These are phyloP conservation scores for Malurus cyaneus DNA, from an alignment of 2,113 vertebrate species.

Conservation along the genomic window DNA sequence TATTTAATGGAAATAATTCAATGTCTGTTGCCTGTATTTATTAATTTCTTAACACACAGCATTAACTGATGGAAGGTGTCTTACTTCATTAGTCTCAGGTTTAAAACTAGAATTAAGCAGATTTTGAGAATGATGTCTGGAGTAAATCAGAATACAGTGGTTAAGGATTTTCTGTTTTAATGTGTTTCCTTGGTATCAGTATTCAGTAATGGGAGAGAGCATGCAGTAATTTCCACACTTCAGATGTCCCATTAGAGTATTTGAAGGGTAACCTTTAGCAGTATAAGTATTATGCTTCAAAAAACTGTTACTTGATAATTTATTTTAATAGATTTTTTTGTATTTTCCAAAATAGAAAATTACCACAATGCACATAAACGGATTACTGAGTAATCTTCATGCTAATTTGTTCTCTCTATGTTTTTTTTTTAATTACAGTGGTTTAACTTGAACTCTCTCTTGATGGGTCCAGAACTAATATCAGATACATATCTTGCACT, in stretches of 20 bases:
- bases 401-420: slow-evolving; percentile 61
- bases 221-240: neutral
- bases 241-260: neutral
- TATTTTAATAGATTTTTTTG: neutral
- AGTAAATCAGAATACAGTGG: neutral
- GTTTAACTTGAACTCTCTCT: slow-evolving; percentile 98
- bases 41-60: neutral
- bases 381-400: neutral
- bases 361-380: slow-evolving; percentile 19
- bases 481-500: slow-evolving; percentile 99
- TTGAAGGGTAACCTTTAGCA: neutral
- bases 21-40: neutral
- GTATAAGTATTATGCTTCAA: neutral
- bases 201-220: neutral
- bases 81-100: neutral
- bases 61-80: neutral
- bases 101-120: neutral
- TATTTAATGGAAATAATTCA: neutral
- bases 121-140: neutral
- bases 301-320: neutral
- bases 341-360: slow-evolving; percentile 3
- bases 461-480: slow-evolving; percentile 98
- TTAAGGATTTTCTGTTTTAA: neutral
- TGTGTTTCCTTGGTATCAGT: neutral
- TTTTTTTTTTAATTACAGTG: slow-evolving; percentile 80